Base-by-base conservation (phyloP, 2,113 vertebrate species). In the Brachyistius frenatus region DNA sequence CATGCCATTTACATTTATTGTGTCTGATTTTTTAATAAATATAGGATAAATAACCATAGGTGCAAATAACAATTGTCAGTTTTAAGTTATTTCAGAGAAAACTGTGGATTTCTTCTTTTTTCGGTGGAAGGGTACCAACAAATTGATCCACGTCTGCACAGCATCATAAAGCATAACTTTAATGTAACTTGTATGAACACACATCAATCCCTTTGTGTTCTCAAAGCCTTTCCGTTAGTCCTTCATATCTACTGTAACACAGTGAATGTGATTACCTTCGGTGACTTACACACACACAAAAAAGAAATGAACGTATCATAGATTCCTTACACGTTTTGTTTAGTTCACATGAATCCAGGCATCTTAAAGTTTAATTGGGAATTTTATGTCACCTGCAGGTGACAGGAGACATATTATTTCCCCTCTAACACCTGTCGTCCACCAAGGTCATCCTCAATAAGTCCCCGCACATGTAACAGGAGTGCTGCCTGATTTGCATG, bases 361-460 rank as follows among this genome's bases (percentile, higher is more conserved):
- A 78, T 86, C 88, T 86, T 86, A 86, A 89, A 80, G 78, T 93
- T 93, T 93, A 93, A 93, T 94, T 93, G 86, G 87, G 85, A 89
- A 76, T 92, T 91, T 91, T 87, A 93, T 91, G 86, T 91, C 83
- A 90, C 88, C 88, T 87, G 69, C 71, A 69, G 86, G 88, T 90
- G 81, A 91, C 75, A 83, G 71, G 70, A 87, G 87, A 79, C 81
- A 32, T 89, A 86, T 91, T 84, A 92, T 88, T 81, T 85, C 76
- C 84, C 73, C 46, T 79, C 68, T 69, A 88, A 92, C 92, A 94
- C 90, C 92, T 93, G 92, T 84, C 84, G 57, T 87, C 88, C 83
- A 79, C 84, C 89, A 93, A 93, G 91, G 91, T 92, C 90, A 91
- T 86, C 67, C 77, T 83, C 78, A 85, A 80, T 72, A 69, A 76